Percentiles rank a stretch among this genome's conserved stretches.
Conservation (phyloP, 2,113 vertebrate species). For the Dasyurus viverrinus region DNA sequence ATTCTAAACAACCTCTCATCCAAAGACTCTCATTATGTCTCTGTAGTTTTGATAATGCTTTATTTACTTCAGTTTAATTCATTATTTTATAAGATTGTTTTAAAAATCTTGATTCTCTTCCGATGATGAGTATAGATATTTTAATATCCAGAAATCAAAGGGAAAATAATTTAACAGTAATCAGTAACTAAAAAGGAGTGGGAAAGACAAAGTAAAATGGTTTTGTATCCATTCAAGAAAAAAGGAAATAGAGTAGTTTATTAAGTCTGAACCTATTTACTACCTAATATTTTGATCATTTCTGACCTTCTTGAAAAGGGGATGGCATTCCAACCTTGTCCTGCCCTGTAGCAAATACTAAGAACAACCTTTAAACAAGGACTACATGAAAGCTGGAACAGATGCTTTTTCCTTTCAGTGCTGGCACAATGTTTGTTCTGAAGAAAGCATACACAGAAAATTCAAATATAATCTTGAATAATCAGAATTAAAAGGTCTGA, state of each 20-base stretch:
- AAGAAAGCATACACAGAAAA: constrained; percentile 26
- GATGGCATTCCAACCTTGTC: background rate
- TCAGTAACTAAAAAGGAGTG: background rate
- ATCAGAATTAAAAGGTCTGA: constrained; percentile 1
- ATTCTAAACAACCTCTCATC: constrained; percentile 46
- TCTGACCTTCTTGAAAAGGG: background rate
- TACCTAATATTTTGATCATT: background rate
- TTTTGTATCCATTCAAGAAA: background rate
- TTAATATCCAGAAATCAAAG: background rate
- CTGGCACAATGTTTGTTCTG: background rate
- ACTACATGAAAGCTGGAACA: constrained; percentile 12
- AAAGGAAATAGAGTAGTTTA: background rate
- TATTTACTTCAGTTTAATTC: constrained; percentile 46
- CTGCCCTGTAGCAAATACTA: background rate
- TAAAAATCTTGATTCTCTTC: constrained; percentile 33
- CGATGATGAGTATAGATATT: background rate
- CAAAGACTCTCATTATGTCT: constrained; percentile 18
- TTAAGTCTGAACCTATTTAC: background rate
- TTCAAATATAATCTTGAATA: background rate
- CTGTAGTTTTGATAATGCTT: constrained; percentile 35
- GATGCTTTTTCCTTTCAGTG: constrained; percentile 1
- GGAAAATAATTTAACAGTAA: background rate
- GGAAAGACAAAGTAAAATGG: background rate
- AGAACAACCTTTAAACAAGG: background rate
- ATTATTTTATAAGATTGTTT: constrained; percentile 40